phyloP scores from a whole-genome alignment of 2,797 vertebrate species.

The Clarias laeviceps region DNA sequence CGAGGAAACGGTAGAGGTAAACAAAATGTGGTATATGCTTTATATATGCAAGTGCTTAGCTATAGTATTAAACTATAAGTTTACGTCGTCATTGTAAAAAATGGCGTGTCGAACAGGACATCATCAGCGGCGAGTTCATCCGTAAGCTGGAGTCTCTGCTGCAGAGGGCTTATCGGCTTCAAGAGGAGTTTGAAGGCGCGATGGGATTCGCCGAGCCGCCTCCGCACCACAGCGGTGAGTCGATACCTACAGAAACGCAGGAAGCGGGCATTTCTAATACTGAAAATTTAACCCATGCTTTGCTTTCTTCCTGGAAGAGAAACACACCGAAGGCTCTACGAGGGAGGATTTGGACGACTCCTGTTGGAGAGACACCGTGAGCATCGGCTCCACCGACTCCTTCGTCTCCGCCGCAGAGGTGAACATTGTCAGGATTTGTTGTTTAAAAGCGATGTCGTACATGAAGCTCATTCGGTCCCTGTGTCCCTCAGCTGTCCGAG shows the following conservation, averaged over 20 bases:
- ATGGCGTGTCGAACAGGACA: constrained; percentile 74
- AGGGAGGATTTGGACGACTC: constrained; percentile 81
- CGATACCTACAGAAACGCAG: not conserved
- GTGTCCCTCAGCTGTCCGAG: constrained; percentile 70
- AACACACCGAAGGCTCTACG: constrained; percentile 76
- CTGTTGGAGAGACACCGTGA: constrained; percentile 84
- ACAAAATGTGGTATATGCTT: not conserved
- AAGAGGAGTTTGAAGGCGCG: constrained; percentile 93
- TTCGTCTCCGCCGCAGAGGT: constrained; percentile 95
- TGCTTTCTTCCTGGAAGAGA: constrained; percentile 69
- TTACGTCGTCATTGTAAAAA: not conserved
- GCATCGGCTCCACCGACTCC: constrained; percentile 88
- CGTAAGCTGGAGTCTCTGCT: constrained; percentile 92
- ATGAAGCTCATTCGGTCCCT: not conserved
- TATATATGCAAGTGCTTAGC: not conserved
- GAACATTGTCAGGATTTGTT: constrained; percentile 24
- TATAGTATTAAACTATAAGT: not conserved
- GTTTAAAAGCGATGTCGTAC: not conserved
- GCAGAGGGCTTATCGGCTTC: constrained; percentile 93
- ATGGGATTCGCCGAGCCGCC: constrained; percentile 81
- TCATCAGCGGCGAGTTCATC: constrained; percentile 92
- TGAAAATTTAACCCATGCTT: not conserved
- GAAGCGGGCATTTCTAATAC: not conserved
- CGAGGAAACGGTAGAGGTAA: constrained; percentile 89
- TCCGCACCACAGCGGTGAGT: constrained; percentile 82